Conservation (phyloP, 2,797 vertebrate genomes). For the Stomatorhinus walkeri region DNA sequence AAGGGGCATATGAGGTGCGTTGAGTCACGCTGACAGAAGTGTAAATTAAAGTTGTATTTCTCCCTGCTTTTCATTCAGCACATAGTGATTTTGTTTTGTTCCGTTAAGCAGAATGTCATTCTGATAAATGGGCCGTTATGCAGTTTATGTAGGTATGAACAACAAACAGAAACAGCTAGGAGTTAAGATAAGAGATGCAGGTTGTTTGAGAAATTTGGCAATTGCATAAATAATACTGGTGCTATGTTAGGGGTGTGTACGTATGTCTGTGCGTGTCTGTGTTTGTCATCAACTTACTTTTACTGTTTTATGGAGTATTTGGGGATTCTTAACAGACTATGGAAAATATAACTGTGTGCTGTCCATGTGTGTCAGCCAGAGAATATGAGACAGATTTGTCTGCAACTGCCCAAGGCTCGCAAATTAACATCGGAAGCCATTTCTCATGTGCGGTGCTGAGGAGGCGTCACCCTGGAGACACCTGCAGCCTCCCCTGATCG, state of each 20-base stretch:
- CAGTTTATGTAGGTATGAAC: background rate
- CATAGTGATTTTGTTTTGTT: background rate
- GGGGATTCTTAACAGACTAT: background rate
- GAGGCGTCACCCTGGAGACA: background rate
- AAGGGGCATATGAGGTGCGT: background rate
- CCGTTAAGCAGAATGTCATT: slow-evolving; percentile 7
- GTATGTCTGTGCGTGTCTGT: background rate
- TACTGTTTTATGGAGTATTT: background rate
- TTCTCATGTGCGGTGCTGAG: background rate
- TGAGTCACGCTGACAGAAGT: background rate
- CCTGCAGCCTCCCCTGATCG: background rate
- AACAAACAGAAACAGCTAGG: background rate
- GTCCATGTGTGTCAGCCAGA: background rate
- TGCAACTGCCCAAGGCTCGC: background rate
- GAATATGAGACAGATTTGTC: background rate
- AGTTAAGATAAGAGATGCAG: background rate
- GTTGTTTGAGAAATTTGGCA: background rate
- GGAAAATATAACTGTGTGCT: background rate
- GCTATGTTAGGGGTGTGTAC: background rate
- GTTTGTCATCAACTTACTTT: background rate
- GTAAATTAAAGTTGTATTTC: background rate
- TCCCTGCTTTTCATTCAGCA: background rate
- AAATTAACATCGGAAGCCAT: background rate
- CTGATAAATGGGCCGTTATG: slow-evolving; percentile 8
- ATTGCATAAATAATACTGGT: background rate